These are phyloP conservation scores for Pipistrellus nathusii DNA, from an alignment of 2,797 vertebrate genomes.

Conservation along the genomic window DNA sequence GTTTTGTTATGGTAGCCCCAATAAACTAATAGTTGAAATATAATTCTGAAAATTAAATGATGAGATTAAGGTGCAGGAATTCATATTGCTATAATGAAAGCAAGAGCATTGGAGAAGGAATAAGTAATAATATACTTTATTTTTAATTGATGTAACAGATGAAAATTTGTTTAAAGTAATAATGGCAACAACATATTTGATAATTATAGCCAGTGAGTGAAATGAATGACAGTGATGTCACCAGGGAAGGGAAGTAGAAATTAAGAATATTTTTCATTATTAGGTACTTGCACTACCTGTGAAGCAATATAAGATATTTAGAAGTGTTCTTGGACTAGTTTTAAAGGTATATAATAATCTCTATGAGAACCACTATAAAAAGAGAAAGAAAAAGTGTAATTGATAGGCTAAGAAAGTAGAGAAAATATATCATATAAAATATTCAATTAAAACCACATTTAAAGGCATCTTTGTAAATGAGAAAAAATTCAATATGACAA, in stretches of 20 bases:
- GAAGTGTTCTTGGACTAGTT: neutral
- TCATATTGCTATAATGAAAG: neutral
- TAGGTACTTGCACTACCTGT: neutral
- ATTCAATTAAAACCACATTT: neutral
- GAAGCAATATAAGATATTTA: neutral
- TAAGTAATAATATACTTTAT: neutral
- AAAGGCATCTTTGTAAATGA: neutral
- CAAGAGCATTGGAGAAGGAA: neutral
- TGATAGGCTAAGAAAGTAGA: neutral
- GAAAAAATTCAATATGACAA: neutral
- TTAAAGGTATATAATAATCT: neutral
- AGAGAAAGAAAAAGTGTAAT: neutral
- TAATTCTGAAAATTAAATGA: neutral
- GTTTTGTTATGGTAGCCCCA: neutral
- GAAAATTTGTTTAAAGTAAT: neutral
- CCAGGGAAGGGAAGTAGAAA: neutral
- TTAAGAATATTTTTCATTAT: neutral
- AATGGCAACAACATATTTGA: neutral
- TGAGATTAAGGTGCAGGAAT: neutral
- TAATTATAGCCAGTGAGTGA: neutral
- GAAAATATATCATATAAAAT: neutral
- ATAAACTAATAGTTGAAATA: neutral
- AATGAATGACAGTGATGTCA: neutral
- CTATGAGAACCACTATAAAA: neutral
- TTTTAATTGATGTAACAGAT: neutral